Percentiles rank a stretch among this genome's conserved stretches.
Conservation (phyloP, 92 coral and sea anemone genomes). For the Pocillopora grandis region DNA sequence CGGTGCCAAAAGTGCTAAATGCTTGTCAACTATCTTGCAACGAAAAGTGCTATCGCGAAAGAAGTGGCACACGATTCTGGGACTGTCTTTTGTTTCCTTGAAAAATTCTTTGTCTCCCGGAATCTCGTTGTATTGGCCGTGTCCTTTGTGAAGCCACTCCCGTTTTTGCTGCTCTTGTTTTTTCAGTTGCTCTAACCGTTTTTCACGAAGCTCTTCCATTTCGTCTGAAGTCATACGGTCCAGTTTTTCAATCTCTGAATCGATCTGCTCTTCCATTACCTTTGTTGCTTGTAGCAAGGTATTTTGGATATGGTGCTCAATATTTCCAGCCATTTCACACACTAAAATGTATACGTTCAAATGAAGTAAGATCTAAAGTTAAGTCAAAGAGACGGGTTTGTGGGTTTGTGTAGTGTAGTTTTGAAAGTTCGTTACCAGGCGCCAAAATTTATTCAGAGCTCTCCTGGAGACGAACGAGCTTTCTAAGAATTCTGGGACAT, state of each 20-base stretch:
- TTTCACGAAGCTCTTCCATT: slow-evolving; percentile 91
- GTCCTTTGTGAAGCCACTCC: slow-evolving; percentile 95
- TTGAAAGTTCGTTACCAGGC: slow-evolving; percentile 75
- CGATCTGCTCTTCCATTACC: slow-evolving; percentile 90
- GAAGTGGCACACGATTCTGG: slow-evolving; percentile 91
- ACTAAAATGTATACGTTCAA: background rate
- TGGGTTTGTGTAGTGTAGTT: slow-evolving; percentile 28
- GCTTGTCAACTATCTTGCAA: slow-evolving; percentile 97
- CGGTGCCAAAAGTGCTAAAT: slow-evolving; percentile 87
- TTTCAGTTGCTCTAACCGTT: slow-evolving; percentile 89
- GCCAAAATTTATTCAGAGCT: slow-evolving; percentile 55
- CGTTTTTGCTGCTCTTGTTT: slow-evolving; percentile 83
- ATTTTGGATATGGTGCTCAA: slow-evolving; percentile 78
- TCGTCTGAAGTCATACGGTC: slow-evolving; percentile 92
- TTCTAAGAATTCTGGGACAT: slow-evolving; percentile 46
- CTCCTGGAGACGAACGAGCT: slow-evolving; percentile 47
- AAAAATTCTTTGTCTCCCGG: slow-evolving; percentile 94
- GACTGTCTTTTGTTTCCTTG: slow-evolving; percentile 87
- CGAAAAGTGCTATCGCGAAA: slow-evolving; percentile 92
- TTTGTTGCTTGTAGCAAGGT: slow-evolving; percentile 89
- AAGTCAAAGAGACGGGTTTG: background rate
- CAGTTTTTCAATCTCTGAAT: slow-evolving; percentile 87
- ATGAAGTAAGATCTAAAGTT: background rate
- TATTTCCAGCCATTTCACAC: slow-evolving; percentile 47
- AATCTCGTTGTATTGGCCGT: slow-evolving; percentile 89